Percentiles rank a stretch among this genome's conserved stretches.
Conservation (phyloP, 2,888 invertebrate genomes). For the Drosophila putrida region DNA sequence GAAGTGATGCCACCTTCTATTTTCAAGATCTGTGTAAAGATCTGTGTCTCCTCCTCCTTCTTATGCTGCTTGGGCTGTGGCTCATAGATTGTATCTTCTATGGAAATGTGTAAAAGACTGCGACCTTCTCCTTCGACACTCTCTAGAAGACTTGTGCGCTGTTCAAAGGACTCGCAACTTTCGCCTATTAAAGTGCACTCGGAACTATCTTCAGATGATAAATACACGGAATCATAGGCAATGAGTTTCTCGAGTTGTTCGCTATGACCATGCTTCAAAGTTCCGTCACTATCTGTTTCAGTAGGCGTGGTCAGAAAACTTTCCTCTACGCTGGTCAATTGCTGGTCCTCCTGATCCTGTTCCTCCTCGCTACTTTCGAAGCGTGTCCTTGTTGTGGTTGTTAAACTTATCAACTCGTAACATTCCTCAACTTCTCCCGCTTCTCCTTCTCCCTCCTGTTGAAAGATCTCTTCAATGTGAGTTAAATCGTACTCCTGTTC, state of each 20-base stretch:
- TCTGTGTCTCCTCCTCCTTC: constrained; percentile 45
- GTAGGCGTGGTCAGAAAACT: constrained; percentile 26
- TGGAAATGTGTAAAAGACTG: constrained; percentile 83
- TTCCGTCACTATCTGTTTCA: constrained; percentile 58
- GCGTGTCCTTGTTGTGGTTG: constrained; percentile 78
- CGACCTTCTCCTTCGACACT: constrained; percentile 62
- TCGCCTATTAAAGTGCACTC: constrained; percentile 82
- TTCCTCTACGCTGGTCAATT: not conserved
- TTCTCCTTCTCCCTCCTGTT: constrained; percentile 50
- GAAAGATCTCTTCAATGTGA: constrained; percentile 82
- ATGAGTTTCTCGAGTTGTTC: constrained; percentile 81
- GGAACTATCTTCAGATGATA: constrained; percentile 85
- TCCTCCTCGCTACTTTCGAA: constrained; percentile 78
- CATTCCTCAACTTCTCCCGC: constrained; percentile 67
- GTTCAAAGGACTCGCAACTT: constrained; percentile 69
- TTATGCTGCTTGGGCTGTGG: constrained; percentile 71
- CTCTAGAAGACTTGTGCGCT: constrained; percentile 56
- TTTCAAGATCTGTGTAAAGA: constrained; percentile 80
- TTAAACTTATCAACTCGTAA: constrained; percentile 82
- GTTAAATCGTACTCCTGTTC: constrained; percentile 84
- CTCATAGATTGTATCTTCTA: constrained; percentile 83
- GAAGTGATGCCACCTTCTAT: constrained; percentile 73
- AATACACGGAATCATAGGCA: constrained; percentile 85
- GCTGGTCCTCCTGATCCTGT: not conserved
- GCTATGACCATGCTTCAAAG: constrained; percentile 66